Base-by-base conservation (phyloP, 2,113 vertebrate genomes). In the Mastomys natalensis region DNA sequence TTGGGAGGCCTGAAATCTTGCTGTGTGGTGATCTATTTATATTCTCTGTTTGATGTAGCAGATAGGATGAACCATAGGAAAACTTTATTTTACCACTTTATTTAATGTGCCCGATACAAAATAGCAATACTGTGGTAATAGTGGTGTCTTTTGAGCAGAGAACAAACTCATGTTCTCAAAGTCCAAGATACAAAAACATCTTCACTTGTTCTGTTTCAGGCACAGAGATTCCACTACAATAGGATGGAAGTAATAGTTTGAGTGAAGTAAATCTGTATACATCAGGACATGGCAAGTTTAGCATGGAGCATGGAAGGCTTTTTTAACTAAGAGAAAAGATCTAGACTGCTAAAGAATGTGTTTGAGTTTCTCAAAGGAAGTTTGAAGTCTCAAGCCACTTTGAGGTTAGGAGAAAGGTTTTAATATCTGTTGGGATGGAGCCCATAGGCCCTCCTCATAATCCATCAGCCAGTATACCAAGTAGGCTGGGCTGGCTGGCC, bases 321-420 rank as follows among this genome's bases (percentile, higher is more conserved):
- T 89, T 92, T 93, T 89, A 85, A 94, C 37, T 82, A 73, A 95
- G 53, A 81, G 26, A 93, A 40, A 90, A 74, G 62, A 21, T 87
- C 53, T 1, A 95, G 19, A 60, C 5, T 53, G 10, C 91, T 81
- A 13, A 58, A 78, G 51, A 80, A 51, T 7, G 66, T 82, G 37
- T 70, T 92, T 88, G 64, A 45, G 17, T 92, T 95, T 91, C 86
- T 81, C 90, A 93, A 97, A 74, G 86, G n/a, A 43, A 89, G 24
- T 55, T 72, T 73, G 51, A 72, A 73, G 31, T 58, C 37, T 92
- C 81, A 73, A 87, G 15, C 91, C 91, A 45, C 22, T 90, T 78
- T 37, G 84, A 51, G 58, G 66, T 87, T 88, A 62, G 51, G 60
- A n/a, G 37, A 34, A 58, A 60, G 45, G 21, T 45, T 92, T 70